Percentiles rank a stretch among this genome's conserved stretches.
phyloP scores from a whole-genome alignment of 2,888 invertebrate species.

The Torymus aiolomorphi region DNA sequence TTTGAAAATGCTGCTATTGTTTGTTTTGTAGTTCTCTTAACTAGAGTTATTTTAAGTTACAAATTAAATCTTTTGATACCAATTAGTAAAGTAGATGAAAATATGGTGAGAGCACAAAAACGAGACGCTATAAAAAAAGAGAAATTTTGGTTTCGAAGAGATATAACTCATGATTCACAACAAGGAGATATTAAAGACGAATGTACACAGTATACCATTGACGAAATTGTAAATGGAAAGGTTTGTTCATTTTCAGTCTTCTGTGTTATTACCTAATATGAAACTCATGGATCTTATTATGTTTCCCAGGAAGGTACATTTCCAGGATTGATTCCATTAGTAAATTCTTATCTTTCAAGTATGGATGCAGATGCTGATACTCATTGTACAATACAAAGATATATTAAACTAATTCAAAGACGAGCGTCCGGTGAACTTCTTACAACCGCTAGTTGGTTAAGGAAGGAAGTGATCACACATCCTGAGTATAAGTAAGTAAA shows the following conservation, averaged over 20 bases:
- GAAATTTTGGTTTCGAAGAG: constrained; percentile 95
- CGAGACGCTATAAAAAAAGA: constrained; percentile 89
- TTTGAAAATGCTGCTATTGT: constrained; percentile 99
- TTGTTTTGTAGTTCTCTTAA: constrained; percentile 97
- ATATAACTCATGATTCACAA: constrained; percentile 80
- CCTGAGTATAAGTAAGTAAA: constrained; percentile 88
- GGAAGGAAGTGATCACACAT: constrained; percentile 91
- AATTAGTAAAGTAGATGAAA: constrained; percentile 98
- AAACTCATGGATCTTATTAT: background rate
- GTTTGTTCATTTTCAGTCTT: constrained; percentile 16
- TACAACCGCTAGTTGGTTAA: constrained; percentile 97
- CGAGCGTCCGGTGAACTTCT: constrained; percentile 91
- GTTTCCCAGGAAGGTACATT: constrained; percentile 86
- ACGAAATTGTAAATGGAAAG: constrained; percentile 98
- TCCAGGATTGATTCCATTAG: constrained; percentile 95
- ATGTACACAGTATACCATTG: constrained; percentile 90
- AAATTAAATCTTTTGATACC: constrained; percentile 97
- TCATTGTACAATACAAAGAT: constrained; percentile 97
- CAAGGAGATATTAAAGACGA: constrained; percentile 77
- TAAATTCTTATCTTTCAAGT: constrained; percentile 93
- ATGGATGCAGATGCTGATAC: constrained; percentile 99
- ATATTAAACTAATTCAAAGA: constrained; percentile 92
- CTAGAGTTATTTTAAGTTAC: constrained; percentile 97
- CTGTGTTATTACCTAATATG: background rate
- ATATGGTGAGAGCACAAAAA: constrained; percentile 96